Conservation (phyloP, 2,888 invertebrate species). For the Penaeus monodon region DNA sequence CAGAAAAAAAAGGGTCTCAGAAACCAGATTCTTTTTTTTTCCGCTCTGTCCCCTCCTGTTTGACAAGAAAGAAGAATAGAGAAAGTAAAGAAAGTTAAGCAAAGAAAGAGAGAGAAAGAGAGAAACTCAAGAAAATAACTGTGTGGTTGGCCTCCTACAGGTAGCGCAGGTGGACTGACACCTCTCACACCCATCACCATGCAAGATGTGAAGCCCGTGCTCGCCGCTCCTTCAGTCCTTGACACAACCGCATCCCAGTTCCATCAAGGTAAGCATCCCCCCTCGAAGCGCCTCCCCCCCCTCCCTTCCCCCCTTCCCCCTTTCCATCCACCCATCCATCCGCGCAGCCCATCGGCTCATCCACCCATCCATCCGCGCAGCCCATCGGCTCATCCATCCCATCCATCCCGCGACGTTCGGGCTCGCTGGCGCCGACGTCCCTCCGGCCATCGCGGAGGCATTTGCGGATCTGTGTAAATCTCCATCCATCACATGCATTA, state of each 20-base stretch:
- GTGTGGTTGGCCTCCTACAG: slow-evolving; percentile 47
- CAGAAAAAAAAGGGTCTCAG: background rate
- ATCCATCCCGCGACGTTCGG: too few species aligned
- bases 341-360: too few species aligned
- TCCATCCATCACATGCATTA: too few species aligned
- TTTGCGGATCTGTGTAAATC: too few species aligned
- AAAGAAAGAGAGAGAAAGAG: background rate
- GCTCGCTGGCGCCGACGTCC: too few species aligned
- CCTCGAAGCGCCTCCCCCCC: background rate
- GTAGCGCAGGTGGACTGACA: slow-evolving; percentile 62
- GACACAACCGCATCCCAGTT: slow-evolving; percentile 62
- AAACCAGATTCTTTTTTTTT: too few species aligned
- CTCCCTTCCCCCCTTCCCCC: background rate
- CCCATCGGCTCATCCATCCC: too few species aligned
- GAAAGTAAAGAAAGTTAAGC: background rate
- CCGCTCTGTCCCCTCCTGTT: too few species aligned
- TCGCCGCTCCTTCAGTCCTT: slow-evolving; percentile 61
- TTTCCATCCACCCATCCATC: background rate
- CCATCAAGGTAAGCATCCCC: slow-evolving; percentile 61
- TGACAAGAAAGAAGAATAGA: background rate
- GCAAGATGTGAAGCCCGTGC: slow-evolving; percentile 65
- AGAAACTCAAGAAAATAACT: too few species aligned
- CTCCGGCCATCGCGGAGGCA: too few species aligned
- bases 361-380: too few species aligned
- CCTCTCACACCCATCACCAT: slow-evolving; percentile 65